Percentiles rank a stretch among this genome's conserved stretches.
phyloP scores from a whole-genome alignment of 2,113 vertebrate genomes.

The Tricholaema leucomelas region DNA sequence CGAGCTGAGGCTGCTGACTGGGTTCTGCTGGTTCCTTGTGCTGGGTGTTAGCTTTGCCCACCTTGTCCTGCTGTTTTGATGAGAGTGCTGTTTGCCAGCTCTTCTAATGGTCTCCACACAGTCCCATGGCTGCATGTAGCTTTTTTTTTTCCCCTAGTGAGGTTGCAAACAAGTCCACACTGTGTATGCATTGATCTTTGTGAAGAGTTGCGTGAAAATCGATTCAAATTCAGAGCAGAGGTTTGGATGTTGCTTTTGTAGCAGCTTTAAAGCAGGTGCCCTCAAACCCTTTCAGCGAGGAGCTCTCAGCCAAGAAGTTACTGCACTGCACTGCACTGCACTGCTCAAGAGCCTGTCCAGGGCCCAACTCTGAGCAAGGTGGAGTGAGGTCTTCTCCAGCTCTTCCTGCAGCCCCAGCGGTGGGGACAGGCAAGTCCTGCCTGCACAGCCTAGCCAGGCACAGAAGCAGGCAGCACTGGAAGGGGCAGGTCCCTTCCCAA shows the following conservation, averaged over 20 bases:
- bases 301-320: neutral
- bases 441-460: neutral
- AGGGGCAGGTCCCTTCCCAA: neutral
- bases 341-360: neutral
- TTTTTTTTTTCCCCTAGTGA: neutral
- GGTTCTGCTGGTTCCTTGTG: neutral
- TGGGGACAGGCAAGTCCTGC: neutral
- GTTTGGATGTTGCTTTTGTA: neutral
- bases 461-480: neutral
- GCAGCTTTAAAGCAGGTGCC: neutral
- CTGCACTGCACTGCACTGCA: neutral
- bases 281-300: neutral
- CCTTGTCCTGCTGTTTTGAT: neutral
- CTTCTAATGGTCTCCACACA: fast-evolving
- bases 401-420: fast-evolving
- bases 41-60: neutral
- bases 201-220: neutral
- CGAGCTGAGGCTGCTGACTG: neutral
- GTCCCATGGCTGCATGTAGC: neutral
- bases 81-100: neutral
- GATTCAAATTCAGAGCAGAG: neutral
- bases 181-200: neutral
- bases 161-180: neutral
- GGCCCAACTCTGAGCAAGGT: neutral
- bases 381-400: neutral